Base-by-base conservation (phyloP, 2,113 vertebrate species). In the Perca schrenkii region DNA sequence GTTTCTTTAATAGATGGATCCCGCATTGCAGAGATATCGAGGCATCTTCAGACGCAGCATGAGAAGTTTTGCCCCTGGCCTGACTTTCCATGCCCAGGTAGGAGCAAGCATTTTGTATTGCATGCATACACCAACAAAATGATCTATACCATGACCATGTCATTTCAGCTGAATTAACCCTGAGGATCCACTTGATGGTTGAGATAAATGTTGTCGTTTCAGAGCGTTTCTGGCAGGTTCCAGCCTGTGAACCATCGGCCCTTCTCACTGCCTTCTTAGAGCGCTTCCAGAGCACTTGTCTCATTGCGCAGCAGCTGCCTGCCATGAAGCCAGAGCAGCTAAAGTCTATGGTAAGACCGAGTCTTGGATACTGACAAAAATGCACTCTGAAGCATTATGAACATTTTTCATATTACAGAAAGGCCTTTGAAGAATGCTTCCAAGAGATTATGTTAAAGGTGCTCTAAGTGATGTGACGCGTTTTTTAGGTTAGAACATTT, bases 51-150 rank as follows among this genome's bases (percentile, higher is more conserved):
- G 84, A 96, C 95, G 0, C 96, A 97, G 53, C 98, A 99, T 7
- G 97, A 99, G 90, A 98, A 98, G 83, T 99, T 98, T 93, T 99
- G 98, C 80, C 97, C 98, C 88, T 99, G 98, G 98, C 97, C 98
- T 0, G 97, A 98, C 84, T 98, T 96, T 86, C 98, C 98, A 52
- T 98, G 96, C 88, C 97, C 98, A 95, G 98, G 98, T 99, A 93
- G 69, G 73, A 54, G n/a, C 17, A 52, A 56, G 8, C 28, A 19
- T 71, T 78, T 31, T 36, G 11, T 28, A 17, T 54, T 19, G 17
- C 43, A 54, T 19, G 0, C 10, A 4, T 36, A 25, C 61, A 31
- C 4, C 14, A 57, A 54, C 15, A 34, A 77, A 46, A 47, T 10
- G 0, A n/a, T 43, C 19, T 43, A 14, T 21, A 68, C 56, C 11